Base-by-base conservation (phyloP, 1,140 invertebrate species). In the Apis florea region DNA sequence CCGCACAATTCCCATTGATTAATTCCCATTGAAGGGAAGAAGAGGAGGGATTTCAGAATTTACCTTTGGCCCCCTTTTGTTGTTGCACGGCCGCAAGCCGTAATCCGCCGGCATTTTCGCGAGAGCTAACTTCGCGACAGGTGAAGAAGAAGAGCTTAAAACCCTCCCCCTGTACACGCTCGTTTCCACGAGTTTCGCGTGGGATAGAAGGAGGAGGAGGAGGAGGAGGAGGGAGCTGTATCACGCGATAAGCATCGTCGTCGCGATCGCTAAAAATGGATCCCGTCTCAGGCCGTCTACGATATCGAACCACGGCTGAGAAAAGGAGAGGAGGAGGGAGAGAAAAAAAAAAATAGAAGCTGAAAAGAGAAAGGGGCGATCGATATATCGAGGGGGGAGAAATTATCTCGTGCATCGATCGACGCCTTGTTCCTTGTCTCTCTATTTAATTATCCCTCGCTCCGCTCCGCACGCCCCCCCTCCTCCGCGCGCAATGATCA, bases 61-160 rank as follows among this genome's bases (percentile, higher is more conserved):
- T 66, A 66, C 63, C 67, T 40, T 40, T 80, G 71, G 61, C 63
- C 13, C 31, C 31, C n/a, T n/a, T n/a, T n/a, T 40, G 31, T 4
- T 53, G 64, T 67, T 75, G 58, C 61, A 81, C 69, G 64, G 72
- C 74, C 59, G 69, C 70, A 71, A 68, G 73, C 40, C 31, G 6
- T 86, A 86, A 86, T 86, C 85, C 82, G 54, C 56, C 53, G 68
- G 69, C 64, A 84, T 86, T 84, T 73, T 84, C 74, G 64, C 15
- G 58, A n/a, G 59, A 81, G 59, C 59, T 70, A 86, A 84, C 61
- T 67, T 84, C 53, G 69, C 73, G 77, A 83, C 84, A 79, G 72
- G 56, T 85, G 31, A 85, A 63, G 49, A 53, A 78, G n/a, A n/a
- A n/a, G n/a, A n/a, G 74, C 84, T 74, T 69, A 77, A 72, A 80